Conservation (phyloP, 2,113 vertebrate genomes). For the Gobius niger region DNA sequence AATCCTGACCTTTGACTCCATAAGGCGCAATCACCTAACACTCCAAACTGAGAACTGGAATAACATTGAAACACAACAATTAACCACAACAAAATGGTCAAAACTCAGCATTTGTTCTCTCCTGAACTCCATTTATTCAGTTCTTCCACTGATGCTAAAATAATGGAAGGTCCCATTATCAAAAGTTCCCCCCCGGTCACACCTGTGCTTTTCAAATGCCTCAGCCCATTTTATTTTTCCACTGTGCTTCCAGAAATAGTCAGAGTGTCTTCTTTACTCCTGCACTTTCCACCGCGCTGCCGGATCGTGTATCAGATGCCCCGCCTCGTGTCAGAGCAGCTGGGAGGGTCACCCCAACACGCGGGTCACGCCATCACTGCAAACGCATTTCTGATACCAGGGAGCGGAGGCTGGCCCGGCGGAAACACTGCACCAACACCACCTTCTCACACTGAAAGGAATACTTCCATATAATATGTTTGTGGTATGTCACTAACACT, state of each 20-base stretch:
- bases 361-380: background rate
- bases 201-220: conserved; percentile 5
- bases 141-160: background rate
- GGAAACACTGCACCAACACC: too few relatives aligned
- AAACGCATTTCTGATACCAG: too few relatives aligned
- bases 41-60: too few relatives aligned
- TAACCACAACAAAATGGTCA: background rate
- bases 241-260: conserved; percentile 58
- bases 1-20: too few relatives aligned
- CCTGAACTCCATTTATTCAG: background rate
- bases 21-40: too few relatives aligned
- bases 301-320: background rate
- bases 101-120: background rate
- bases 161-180: conserved; percentile 14
- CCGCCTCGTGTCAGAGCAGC: background rate
- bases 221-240: conserved; percentile 35
- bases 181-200: background rate
- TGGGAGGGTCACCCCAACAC: background rate
- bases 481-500: too few relatives aligned
- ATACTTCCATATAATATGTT: too few relatives aligned
- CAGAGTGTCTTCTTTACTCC: conserved; percentile 34
- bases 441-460: too few relatives aligned
- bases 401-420: too few relatives aligned
- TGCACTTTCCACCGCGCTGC: background rate
- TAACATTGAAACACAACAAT: too few relatives aligned